phyloP scores from a whole-genome alignment of 1,140 invertebrate genomes.

The Amyelois transitella region DNA sequence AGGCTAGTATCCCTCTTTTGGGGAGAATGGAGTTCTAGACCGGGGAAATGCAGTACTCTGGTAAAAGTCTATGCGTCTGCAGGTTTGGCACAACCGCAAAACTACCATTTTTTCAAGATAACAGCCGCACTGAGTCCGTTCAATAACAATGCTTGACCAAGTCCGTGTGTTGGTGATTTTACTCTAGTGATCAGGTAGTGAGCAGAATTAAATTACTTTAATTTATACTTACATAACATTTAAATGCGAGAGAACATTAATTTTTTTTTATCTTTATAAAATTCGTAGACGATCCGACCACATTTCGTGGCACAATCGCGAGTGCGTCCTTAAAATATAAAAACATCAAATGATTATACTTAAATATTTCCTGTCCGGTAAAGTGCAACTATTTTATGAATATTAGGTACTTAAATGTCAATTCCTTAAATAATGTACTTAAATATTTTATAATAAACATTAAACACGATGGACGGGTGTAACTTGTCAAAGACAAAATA shows the following conservation, averaged over 20 bases:
- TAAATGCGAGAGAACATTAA: constrained; percentile 47
- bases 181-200: constrained; percentile 33
- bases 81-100: too few species aligned
- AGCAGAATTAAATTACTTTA: constrained; percentile 34
- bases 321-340: constrained; percentile 60
- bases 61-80: too few species aligned
- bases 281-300: constrained; percentile 52
- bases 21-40: too few species aligned
- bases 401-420: constrained; percentile 50
- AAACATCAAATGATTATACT: constrained; percentile 49
- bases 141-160: background rate
- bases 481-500: constrained; percentile 61
- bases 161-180: constrained; percentile 19
- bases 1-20: too few species aligned
- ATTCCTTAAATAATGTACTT: constrained; percentile 67
- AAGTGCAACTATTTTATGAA: constrained; percentile 54
- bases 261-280: constrained; percentile 46
- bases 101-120: background rate
- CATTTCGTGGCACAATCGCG: constrained; percentile 23
- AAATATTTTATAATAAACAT: constrained; percentile 66
- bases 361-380: constrained; percentile 46
- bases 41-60: too few species aligned
- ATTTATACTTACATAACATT: constrained; percentile 42
- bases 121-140: background rate
- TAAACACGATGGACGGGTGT: constrained; percentile 72